Base-by-base conservation (phyloP, 2,113 vertebrate genomes). In the Eurypyga helias region DNA sequence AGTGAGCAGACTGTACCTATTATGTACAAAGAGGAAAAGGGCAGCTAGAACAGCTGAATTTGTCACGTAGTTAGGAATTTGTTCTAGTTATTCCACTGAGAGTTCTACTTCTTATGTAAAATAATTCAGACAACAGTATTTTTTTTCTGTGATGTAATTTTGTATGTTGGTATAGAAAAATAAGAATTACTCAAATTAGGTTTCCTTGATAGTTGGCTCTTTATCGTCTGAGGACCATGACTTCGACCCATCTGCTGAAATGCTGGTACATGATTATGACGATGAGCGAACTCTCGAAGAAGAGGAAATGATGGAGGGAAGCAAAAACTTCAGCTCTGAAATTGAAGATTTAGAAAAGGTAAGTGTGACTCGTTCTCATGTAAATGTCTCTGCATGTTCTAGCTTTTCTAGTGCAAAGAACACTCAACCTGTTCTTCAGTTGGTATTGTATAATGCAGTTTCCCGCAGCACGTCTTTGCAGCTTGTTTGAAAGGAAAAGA, bases 211-310 rank as follows among this genome's bases (percentile, higher is more conserved):
- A 99, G 99, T 99, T 98, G 99, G 99, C 98, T 99, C 99, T 98
- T 98, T 99, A 97, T 99, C 99, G 26, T 99, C 99, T 83, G 99
- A 99, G 94, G 99, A 99, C 97, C 99, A 99, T 99, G 99, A 99
- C 97, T 99, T 99, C 97, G 99, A 99, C 98, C 99, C 99, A 19
- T 99, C 99, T 76, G 99, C 99, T 97, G 99, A 99, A 98, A 99
- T 99, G 99, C 95, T 99, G 98, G 99, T 99, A 90, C 99, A 99
- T 89, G 99, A 99, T 95, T 99, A 99, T 93, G 99, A 99, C 94
- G 99, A 99, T 70, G 99, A 99, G 91, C 98, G 99, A 97, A 99
- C 99, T 89, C 98, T 99, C 3, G 99, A 99, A 96, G 99, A 99
- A 69, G 99, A 99, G 95, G 99, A 99, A 97, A 98, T 99, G 97